These are phyloP conservation scores for Zaprionus lachaisei DNA, from an alignment of 1,140 invertebrate genomes.

Conservation along the genomic window DNA sequence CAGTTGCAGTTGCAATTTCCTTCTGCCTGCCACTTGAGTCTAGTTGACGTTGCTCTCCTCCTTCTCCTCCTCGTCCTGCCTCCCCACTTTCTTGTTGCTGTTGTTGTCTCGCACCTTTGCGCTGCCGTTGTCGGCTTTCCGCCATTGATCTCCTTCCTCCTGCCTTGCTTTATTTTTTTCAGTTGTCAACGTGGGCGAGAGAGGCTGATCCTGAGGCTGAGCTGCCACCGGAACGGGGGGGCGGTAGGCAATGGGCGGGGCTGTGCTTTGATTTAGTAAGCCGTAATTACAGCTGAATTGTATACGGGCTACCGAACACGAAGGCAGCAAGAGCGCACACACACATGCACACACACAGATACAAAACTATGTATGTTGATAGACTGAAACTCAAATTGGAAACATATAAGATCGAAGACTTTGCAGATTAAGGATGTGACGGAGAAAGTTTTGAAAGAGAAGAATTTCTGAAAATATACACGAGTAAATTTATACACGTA, in stretches of 20 bases:
- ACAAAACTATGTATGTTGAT: background rate
- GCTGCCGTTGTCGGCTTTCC: constrained; percentile 37
- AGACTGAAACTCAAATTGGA: background rate
- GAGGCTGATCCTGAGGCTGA: constrained; percentile 1
- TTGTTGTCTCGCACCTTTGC: constrained; percentile 6
- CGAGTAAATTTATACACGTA: too few relatives aligned
- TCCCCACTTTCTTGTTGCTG: background rate
- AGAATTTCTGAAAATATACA: too few relatives aligned
- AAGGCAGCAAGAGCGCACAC: background rate
- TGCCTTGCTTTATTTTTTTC: constrained; percentile 27
- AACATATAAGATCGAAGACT: too few relatives aligned
- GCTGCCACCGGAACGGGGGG: background rate
- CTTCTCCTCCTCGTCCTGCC: background rate
- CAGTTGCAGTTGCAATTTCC: constrained; percentile 43
- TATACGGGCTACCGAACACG: constrained; percentile 26
- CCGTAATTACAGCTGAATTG: constrained; percentile 49
- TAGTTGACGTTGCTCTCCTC: constrained; percentile 26
- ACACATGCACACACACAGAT: background rate
- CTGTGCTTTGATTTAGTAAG: constrained; percentile 47
- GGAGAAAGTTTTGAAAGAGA: too few relatives aligned
- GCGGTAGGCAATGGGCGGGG: constrained; percentile 2
- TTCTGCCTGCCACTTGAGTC: constrained; percentile 36
- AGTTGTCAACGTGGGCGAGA: constrained; percentile 55
- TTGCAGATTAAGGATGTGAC: too few relatives aligned
- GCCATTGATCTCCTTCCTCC: constrained; percentile 46